Base-by-base conservation (phyloP, 64 coral and sea anemone genomes). In the Porites lutea region DNA sequence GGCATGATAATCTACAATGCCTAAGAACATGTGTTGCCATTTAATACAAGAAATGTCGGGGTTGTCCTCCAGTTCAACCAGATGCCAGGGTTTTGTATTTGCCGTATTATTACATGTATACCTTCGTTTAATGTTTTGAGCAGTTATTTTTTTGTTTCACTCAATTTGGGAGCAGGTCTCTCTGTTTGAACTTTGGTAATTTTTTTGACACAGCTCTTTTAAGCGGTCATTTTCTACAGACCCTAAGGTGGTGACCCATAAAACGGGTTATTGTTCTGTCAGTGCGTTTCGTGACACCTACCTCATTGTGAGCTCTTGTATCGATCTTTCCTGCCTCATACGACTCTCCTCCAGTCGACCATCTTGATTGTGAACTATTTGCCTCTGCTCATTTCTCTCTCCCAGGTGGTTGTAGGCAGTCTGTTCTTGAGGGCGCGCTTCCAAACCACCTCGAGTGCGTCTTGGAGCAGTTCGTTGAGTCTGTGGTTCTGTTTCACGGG, bases 21-120 rank as follows among this genome's bases (percentile, higher is more conserved):
- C 45, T 62, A 16, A 49, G 65, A 86, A 86, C 48, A 86, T 64
- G 3, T 54, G 48, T 53, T 67, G 63, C 65, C 83, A 86, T 48
- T 44, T 22, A 19, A 71, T 47, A 44, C 62, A 68, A 10, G 67
- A 19, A 72, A 52, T 66, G 51, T 67, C 48, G 71, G 83, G 83
- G 65, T 86, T 66, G 0, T 71, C 64, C 50, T 49, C 60, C 9
- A 21, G 9, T 71, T 67, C 44, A 49, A 86, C 20, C 11, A 48
- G 21, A 22, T 86, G 59, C 61, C 84, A 52, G 60, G 58, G 48
- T 37, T 37, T 37, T 37, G 27, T 37, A 37, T 37, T 37, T 37
- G 27, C 27, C 27, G 27, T 37, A 37, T 37, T 37, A 37, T 37
- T 37, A 37, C 27, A 37, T 37, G 27, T 37, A 37, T 37, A 37